Evolutionary conservation across 2,113 vertebrate species (phyloP), one percentile per base, ranked within the genome.

Genomic region (Chrysochloris asiatica): DNA sequence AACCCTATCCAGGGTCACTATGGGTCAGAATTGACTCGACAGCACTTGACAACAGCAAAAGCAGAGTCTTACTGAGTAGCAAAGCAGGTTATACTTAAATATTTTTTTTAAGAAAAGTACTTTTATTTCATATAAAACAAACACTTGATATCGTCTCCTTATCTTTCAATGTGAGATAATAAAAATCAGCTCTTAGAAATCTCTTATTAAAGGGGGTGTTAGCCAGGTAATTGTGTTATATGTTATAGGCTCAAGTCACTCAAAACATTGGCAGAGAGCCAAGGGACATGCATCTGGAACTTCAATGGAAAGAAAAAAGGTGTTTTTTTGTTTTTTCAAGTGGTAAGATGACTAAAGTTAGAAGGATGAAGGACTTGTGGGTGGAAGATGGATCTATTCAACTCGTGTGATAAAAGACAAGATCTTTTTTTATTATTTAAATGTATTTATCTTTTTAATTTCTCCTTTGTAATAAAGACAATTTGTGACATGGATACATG

Each of bases 121-220:
- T 93, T 94, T 95, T 24, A 79, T 59, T 89, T 94, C 91, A 92
- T 90, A 79, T 76, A 90, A 95, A 95, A 92, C 71, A 95, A 91
- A 88, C 26, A 92, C 75, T 87, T 88, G 86, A 36, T 93, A 92
- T 81, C 59, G 86, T 91, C 91, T 36, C 28, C 69, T 93, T 94
- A 87, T 92, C 72, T 94, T 41, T 17, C 45, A 56, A 72, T 24
- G 56, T 73, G 56, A 77, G 47, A 94, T 93, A 95, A 96, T 93
- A 38, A 93, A 48, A 87, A 89, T 63, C 78, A 92, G 88, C 89
- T 83, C n/a, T 83, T 73, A 48, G 24, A 92, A 91, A 75, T 63
- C 67, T 82, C 38, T 41, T 30, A 38, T 21, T 82, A 13, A 45
- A 91, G 87, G 47, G 52, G 65, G 76, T 78, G 43, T 67, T 33